Conservation (phyloP, 2,113 vertebrate genomes). For the Gasterosteus nipponicus region DNA sequence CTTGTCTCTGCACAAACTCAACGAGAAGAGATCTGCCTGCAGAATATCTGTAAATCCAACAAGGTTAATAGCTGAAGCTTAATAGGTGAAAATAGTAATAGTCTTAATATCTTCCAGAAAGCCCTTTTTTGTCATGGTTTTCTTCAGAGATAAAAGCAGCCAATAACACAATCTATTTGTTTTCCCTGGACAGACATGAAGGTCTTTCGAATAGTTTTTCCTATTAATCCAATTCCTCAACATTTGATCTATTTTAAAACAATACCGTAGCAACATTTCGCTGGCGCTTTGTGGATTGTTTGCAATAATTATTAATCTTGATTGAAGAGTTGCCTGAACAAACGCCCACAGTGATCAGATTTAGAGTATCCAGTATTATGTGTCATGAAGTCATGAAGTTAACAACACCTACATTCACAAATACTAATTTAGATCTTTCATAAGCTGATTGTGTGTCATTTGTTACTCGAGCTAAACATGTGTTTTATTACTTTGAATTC, state of each 20-base stretch:
- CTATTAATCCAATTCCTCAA: constrained; percentile 17
- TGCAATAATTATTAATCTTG: constrained; percentile 39
- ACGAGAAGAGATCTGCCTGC: constrained; percentile 28
- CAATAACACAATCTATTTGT: constrained; percentile 8
- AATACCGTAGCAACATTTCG: neutral
- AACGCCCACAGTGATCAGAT: constrained; percentile 24
- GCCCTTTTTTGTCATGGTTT: constrained; percentile 9
- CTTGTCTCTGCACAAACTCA: constrained; percentile 36
- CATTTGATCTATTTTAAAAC: constrained; percentile 4
- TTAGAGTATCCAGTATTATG: constrained; percentile 29
- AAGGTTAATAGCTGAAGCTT: constrained; percentile 27
- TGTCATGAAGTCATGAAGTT: constrained; percentile 35
- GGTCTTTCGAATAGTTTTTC: constrained; percentile 1
- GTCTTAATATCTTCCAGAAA: constrained; percentile 5
- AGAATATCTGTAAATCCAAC: constrained; percentile 41
- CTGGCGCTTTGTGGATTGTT: constrained; percentile 18
- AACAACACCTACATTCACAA: constrained; percentile 41
- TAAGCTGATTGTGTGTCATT: constrained; percentile 8
- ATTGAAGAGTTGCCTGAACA: constrained; percentile 19
- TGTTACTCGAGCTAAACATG: neutral
- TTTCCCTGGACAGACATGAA: constrained; percentile 36
- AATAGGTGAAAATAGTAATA: constrained; percentile 36
- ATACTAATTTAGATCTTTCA: constrained; percentile 38
- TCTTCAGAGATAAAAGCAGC: neutral
- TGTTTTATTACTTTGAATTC: constrained; percentile 11